Base-by-base conservation (phyloP, 2,888 invertebrate genomes). In the Macaria notata region DNA sequence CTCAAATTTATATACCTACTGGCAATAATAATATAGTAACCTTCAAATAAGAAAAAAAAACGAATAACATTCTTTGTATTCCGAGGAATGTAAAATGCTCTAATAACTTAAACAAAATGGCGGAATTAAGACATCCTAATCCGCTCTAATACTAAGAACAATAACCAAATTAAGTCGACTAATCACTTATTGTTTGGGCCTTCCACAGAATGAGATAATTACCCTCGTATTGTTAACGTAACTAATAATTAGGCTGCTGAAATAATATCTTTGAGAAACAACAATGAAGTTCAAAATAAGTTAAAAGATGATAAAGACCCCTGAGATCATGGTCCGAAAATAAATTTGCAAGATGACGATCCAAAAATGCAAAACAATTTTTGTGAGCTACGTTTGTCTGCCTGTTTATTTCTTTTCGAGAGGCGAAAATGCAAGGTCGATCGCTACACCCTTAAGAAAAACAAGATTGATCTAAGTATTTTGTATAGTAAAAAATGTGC, bases 171-270 rank as follows among this genome's bases (percentile, higher is more conserved):
- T 47, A 59, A 60, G 58, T 76, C 71, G 72, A 68, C 73, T 70
- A 75, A 72, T 68, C 58, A 46, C 55, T 65, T 68, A 73, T 75
- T 73, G 71, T 69, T 68, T 51, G 51, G 66, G 73, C 60, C 68
- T 62, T 64, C 61, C 59, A 67, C 39, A 33, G 45, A 55, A 46
- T 52, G 45, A 54, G 46, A 54, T 54, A 53, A 38, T 49, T 76
- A 75, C 4, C 43, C 43, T 19, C 71, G 72, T 73, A 75, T 76
- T 78, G 78, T 79, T 81, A 75, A 70, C 71, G 73, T 69, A 78
- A 75, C 71, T 65, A 69, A 76, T 79, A 74, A 78, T 81, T 78
- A 73, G 65, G 68, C 68, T 68, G 70, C 71, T 67, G 66, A 69
- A 72, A 70, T 62, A 59, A 64, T 57, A 59, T 61, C 54, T 69